A percentile compares a stretch with the other conserved stretches of the same genome.
Conservation (phyloP, 64 coral and sea anemone genomes). For the Exaiptasia diaphana region DNA sequence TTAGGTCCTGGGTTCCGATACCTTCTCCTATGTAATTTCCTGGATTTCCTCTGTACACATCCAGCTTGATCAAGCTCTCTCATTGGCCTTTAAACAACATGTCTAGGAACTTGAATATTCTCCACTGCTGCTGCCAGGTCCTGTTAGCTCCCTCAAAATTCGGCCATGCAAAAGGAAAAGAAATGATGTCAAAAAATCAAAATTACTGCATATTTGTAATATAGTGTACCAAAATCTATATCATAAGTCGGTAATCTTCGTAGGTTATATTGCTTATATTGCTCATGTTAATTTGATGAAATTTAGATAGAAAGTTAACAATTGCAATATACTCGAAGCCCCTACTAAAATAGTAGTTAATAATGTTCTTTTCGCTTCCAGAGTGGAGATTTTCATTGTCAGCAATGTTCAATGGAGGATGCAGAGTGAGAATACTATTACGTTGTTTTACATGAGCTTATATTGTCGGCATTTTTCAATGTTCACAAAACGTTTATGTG, state of each 20-base stretch:
- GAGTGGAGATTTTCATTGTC: too few species aligned
- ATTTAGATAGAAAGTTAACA: conserved; percentile 46
- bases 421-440: too few species aligned
- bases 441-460: too few species aligned
- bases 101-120: conserved; percentile 61
- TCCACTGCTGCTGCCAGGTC: too few species aligned
- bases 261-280: conserved; percentile 31
- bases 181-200: too few species aligned
- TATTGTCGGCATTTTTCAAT: too few species aligned
- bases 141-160: too few species aligned
- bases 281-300: conserved; percentile 52
- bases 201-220: too few species aligned
- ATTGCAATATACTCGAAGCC: conserved; percentile 49
- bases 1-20: conserved; percentile 59
- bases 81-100: conserved; percentile 50
- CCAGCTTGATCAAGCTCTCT: conserved; percentile 75
- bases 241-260: conserved; percentile 47
- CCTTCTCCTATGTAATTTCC: conserved; percentile 31
- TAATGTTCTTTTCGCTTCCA: conserved; percentile 35
- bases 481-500: too few species aligned
- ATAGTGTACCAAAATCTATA: conserved; percentile 28
- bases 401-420: not conserved
- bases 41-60: conserved; percentile 53
- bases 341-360: conserved; percentile 39
- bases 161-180: too few species aligned